Base-by-base conservation (phyloP, 2,113 vertebrate species). In the Alethe castanea region DNA sequence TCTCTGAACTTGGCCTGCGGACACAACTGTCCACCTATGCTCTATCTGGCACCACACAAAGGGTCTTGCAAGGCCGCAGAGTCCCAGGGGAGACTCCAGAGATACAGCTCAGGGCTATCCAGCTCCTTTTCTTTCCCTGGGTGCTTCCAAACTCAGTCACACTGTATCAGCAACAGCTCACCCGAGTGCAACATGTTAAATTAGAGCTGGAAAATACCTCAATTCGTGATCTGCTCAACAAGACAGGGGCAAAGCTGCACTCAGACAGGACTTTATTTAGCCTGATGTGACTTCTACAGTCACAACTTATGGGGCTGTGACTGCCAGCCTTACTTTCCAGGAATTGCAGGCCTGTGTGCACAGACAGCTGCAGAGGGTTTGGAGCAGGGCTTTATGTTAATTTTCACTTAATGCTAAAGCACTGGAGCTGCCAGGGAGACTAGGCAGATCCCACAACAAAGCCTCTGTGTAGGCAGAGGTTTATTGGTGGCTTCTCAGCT, bases 241-340 rank as follows among this genome's bases (percentile, higher is more conserved):
- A 31, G 19, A 14, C 67, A 28, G 38, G 24, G 38, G 83, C 33
- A 73, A 44, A 90, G 60, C 0, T 42, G 45, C 26, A 5, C 59
- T 70, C 38, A 80, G 59, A 11, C 48, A 94, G 45, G 71, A 47
- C 54, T 90, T 87, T 12, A 86, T 62, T 47, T 76, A 78, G 82
- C 52, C 59, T 50, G 22, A 81, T 47, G 13, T 1, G 11, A 80
- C 26, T 64, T 70, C 65, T 23, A 2, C 36, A 57, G 29, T 44
- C 60, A 35, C 81, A 77, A 56, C 53, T 88, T 42, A 47, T 5
- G 14, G 69, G 54, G 78, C 69, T 71, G 59, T 2, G 8, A 72
- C 64, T 88, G 86, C 82, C 76, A 95, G 82, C 38, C n/a, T 74
- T 44, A 31, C 94, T 97, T 95, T 90, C 95, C 90, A 94, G 96